These are phyloP conservation scores for Lucilia cuprina DNA, from an alignment of 1,140 invertebrate species.

Conservation along the genomic window DNA sequence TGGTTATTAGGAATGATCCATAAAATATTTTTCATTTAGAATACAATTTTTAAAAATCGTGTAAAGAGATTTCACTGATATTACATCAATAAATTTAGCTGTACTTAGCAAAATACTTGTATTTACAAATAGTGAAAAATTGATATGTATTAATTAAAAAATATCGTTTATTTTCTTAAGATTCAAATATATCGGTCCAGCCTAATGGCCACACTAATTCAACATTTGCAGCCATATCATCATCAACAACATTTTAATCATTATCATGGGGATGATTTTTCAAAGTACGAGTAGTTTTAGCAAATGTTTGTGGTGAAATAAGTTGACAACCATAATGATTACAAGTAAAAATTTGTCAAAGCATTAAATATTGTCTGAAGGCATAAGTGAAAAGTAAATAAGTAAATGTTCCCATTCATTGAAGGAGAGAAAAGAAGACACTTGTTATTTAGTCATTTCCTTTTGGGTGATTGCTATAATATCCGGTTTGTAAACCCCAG, in stretches of 20 bases:
- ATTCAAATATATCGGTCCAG: not conserved
- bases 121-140: no score
- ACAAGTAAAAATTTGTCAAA: not conserved
- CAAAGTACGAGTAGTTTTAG: not conserved
- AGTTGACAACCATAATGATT: not conserved
- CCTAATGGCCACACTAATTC: not conserved
- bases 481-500: not conserved
- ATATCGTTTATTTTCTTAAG: no score
- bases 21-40: no score
- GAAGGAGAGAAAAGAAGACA: not conserved
- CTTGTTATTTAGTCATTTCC: not conserved
- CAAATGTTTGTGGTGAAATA: conserved; percentile 3
- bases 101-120: no score
- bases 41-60: no score
- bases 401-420: not conserved
- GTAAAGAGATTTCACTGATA: no score
- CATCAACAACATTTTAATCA: not conserved
- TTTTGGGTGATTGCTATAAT: not conserved
- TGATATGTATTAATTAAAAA: no score
- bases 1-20: no score
- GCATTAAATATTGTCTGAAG: not conserved
- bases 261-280: not conserved
- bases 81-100: no score
- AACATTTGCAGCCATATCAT: not conserved
- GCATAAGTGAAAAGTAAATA: not conserved